A percentile compares a stretch with the other conserved stretches of the same genome.
Conservation (phyloP, 1,140 invertebrate species). For the Globodera rostochiensis region DNA sequence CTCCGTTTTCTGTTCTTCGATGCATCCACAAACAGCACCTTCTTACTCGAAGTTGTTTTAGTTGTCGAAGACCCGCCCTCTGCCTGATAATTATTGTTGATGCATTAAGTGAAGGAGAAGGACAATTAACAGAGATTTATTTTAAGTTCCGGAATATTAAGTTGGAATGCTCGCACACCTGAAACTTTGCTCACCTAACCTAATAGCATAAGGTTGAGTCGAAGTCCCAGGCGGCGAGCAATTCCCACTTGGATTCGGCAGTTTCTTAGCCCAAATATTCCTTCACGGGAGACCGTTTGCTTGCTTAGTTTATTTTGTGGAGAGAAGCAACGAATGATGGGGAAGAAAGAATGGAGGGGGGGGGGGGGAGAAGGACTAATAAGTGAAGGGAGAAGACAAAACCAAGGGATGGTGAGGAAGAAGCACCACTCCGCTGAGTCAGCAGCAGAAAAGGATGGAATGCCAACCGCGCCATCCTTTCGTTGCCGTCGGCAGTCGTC, state of each 20-base stretch:
- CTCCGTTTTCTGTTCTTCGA: conserved; percentile 22
- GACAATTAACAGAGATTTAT: not conserved
- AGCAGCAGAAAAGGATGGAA: not conserved
- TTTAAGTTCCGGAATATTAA: not conserved
- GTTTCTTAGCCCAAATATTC: not conserved
- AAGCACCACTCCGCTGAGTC: not conserved
- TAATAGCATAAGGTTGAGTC: conserved; percentile 40
- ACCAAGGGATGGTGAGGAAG: conserved; percentile 2
- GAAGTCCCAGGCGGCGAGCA: conserved; percentile 48
- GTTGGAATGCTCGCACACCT: conserved; percentile 41
- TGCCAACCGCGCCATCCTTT: not conserved
- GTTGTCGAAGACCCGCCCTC: not conserved
- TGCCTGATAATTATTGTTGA: conserved; percentile 2
- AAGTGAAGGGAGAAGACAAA: conserved; percentile 16
- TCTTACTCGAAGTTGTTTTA: not conserved
- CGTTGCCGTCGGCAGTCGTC: not conserved
- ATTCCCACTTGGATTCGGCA: not conserved
- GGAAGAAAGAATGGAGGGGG: not conserved
- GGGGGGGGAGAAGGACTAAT: not conserved
- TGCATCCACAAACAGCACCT: not conserved
- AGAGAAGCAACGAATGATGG: conserved; percentile 4
- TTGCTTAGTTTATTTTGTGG: conserved; percentile 8
- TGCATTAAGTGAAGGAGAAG: not conserved
- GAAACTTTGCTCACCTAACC: conserved; percentile 50
- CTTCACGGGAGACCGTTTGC: not conserved